These are phyloP conservation scores for Pseudopodoces humilis DNA, from an alignment of 2,113 vertebrate species.

Conservation along the genomic window DNA sequence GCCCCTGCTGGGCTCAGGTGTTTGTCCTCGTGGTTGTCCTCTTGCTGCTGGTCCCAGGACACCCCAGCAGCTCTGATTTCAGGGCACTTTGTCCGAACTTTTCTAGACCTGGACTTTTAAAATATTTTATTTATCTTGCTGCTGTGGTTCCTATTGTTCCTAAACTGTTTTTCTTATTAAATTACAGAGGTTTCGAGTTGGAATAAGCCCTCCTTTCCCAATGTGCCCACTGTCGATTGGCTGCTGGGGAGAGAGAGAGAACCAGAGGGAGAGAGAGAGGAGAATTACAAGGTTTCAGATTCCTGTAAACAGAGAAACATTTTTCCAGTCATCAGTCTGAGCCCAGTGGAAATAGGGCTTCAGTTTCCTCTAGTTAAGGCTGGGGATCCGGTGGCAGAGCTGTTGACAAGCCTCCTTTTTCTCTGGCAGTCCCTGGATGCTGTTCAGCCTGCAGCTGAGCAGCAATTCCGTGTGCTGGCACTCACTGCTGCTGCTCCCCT, in stretches of 20 bases:
- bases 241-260: background rate
- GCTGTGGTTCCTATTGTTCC: slow-evolving; percentile 11
- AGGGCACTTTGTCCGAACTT: background rate
- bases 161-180: slow-evolving; percentile 20
- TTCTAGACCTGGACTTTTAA: background rate
- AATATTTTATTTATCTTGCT: slow-evolving; percentile 7
- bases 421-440: background rate
- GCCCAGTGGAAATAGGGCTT: slow-evolving; percentile 60
- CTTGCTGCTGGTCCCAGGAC: background rate
- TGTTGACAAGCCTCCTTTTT: slow-evolving; percentile 28
- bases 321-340: slow-evolving; percentile 56
- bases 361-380: slow-evolving; percentile 10
- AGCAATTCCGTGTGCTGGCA: background rate
- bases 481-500: background rate
- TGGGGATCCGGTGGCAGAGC: slow-evolving; percentile 45
- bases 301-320: slow-evolving; percentile 71
- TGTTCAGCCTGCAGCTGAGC: background rate
- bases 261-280: background rate
- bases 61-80: background rate
- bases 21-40: background rate
- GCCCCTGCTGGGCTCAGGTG: background rate
- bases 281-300: slow-evolving; percentile 67
- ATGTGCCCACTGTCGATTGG: background rate
- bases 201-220: slow-evolving; percentile 20
- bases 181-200: background rate